phyloP scores from a whole-genome alignment of 1,140 invertebrate genomes.

The Eufriesea mexicana region DNA sequence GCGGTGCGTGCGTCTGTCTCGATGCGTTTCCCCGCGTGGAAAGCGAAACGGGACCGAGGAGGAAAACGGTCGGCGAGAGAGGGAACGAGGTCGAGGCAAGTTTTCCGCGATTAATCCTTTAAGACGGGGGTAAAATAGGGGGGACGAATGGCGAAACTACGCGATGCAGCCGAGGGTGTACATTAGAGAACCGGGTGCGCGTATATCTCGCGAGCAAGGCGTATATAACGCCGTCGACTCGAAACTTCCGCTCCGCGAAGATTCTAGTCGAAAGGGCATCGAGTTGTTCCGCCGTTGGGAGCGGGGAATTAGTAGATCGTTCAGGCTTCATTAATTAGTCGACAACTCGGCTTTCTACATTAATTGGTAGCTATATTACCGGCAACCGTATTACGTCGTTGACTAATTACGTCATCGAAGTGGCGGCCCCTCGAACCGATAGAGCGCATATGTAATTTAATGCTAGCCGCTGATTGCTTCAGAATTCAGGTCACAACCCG shows the following conservation, averaged over 20 bases:
- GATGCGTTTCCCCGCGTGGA: too few species aligned
- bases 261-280: constrained; percentile 6
- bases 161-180: not conserved
- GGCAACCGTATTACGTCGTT: constrained; percentile 59
- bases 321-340: constrained; percentile 37
- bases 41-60: too few species aligned
- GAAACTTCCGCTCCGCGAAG: not conserved
- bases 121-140: not conserved
- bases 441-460: constrained; percentile 65
- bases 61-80: too few species aligned
- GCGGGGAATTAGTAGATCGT: constrained; percentile 19
- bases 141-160: not conserved
- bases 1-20: too few species aligned
- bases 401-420: constrained; percentile 51
- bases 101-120: not conserved
- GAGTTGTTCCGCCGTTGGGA: not conserved
- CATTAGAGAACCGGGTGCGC: too few species aligned
- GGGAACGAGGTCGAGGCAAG: not conserved
- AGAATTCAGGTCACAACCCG: constrained; percentile 65
- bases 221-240: not conserved
- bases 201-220: not conserved
- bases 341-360: constrained; percentile 29
- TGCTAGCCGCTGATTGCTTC: constrained; percentile 63
- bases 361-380: constrained; percentile 61
- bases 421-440: constrained; percentile 45